Evolutionary conservation across 2,888 invertebrate genomes (phyloP).

Genomic region (Drosophila kambysellisi): DNA sequence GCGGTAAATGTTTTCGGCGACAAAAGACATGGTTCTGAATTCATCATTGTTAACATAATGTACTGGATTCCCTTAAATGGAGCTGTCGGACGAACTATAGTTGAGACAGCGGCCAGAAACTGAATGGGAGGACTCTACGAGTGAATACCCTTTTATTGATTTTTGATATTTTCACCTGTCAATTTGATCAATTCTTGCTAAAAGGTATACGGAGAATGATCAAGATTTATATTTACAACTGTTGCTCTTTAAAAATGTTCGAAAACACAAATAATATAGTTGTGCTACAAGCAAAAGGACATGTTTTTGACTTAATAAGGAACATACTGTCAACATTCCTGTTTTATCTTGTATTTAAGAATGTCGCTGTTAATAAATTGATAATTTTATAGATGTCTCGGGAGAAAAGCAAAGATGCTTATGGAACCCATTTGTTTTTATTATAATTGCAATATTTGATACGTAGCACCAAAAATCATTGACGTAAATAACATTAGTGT

Average conservation of each 20-base stretch:
- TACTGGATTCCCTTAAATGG: constrained; percentile 56
- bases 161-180: neutral
- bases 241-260: neutral
- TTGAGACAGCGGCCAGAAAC: neutral
- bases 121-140: neutral
- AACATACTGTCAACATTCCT: constrained; percentile 3
- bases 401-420: neutral
- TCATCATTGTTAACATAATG: constrained; percentile 74
- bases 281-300: constrained; percentile 15
- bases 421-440: neutral
- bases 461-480: neutral
- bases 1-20: constrained; percentile 79
- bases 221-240: neutral
- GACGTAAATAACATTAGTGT: constrained; percentile 31
- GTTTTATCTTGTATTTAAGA: constrained; percentile 1
- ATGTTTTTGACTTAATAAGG: constrained; percentile 15
- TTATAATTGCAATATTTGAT: constrained; percentile 7
- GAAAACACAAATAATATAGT: constrained; percentile 12
- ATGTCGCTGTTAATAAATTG: constrained; percentile 7
- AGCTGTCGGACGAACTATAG: constrained; percentile 29
- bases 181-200: neutral
- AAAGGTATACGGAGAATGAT: neutral
- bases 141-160: neutral
- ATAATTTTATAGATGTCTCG: constrained; percentile 4
- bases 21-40: constrained; percentile 75